Conservation (phyloP, 2,888 invertebrate genomes). For the Plusia festucae region DNA sequence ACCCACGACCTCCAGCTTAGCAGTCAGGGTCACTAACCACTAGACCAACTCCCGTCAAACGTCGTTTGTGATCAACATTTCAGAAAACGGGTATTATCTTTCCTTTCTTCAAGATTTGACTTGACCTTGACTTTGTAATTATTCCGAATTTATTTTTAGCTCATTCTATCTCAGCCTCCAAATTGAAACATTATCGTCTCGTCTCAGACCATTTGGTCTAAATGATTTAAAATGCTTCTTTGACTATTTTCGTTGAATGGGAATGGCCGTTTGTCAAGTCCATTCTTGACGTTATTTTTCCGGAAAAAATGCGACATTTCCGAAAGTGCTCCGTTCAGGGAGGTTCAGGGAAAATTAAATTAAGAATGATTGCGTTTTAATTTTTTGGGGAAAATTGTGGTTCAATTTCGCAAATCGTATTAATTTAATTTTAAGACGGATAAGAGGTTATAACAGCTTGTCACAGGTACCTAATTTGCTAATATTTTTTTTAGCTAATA, state of each 20-base stretch:
- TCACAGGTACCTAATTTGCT: neutral
- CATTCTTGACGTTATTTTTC: slow-evolving; percentile 17
- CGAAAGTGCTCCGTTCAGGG: neutral
- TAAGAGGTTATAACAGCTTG: neutral
- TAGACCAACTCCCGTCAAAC: no score
- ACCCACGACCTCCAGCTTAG: no score
- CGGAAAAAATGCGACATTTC: neutral
- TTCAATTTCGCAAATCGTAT: neutral
- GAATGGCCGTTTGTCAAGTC: slow-evolving; percentile 29
- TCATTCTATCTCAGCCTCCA: neutral
- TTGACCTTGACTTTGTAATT: neutral
- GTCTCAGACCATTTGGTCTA: slow-evolving; percentile 33
- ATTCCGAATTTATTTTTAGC: neutral
- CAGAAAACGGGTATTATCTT: neutral
- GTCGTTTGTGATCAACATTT: no score
- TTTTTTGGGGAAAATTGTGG: neutral
- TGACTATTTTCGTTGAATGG: slow-evolving; percentile 13
- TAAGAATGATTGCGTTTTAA: slow-evolving; percentile 8
- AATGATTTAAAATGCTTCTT: slow-evolving; percentile 46
- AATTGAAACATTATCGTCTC: slow-evolving; percentile 45
- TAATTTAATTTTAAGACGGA: neutral
- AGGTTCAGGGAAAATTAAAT: no score
- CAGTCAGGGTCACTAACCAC: no score
- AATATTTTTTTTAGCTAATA: no score
- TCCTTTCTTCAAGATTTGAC: neutral